Evolutionary conservation across 2,888 invertebrate species (phyloP).

Genomic region (Eupithecia vulgata): DNA sequence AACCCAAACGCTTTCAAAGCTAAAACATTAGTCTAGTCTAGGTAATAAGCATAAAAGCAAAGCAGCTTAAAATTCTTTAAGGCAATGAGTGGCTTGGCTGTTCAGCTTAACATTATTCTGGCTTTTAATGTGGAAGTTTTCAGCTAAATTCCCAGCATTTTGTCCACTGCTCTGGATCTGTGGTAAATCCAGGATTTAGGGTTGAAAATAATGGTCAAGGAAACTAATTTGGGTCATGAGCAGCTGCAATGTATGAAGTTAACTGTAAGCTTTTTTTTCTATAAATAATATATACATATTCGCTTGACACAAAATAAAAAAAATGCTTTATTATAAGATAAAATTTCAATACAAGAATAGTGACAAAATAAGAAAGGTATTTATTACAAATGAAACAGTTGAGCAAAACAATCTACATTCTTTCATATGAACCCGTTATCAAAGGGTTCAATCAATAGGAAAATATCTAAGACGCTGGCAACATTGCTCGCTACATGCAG

Average conservation of each 20-base stretch:
- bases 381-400: too few species aligned
- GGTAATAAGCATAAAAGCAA: conserved; percentile 30
- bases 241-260: conserved; percentile 18
- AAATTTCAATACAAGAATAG: too few species aligned
- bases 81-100: conserved; percentile 33
- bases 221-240: conserved; percentile 36
- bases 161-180: conserved; percentile 37
- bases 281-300: too few species aligned
- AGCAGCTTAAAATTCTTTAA: conserved; percentile 37
- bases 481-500: background rate
- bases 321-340: too few species aligned
- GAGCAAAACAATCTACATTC: background rate
- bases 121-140: conserved; percentile 38
- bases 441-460: background rate
- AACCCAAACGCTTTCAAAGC: conserved; percentile 2
- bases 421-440: too few species aligned
- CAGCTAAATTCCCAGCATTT: conserved; percentile 39
- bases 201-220: conserved; percentile 38
- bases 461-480: too few species aligned
- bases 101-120: conserved; percentile 44
- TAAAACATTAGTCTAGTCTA: conserved; percentile 20
- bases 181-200: conserved; percentile 40
- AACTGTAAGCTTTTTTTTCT: background rate
- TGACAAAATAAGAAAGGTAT: too few species aligned
- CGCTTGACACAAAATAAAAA: too few species aligned